Base-by-base conservation (phyloP, 2,888 invertebrate genomes). In the Ferdinandea cuprea region DNA sequence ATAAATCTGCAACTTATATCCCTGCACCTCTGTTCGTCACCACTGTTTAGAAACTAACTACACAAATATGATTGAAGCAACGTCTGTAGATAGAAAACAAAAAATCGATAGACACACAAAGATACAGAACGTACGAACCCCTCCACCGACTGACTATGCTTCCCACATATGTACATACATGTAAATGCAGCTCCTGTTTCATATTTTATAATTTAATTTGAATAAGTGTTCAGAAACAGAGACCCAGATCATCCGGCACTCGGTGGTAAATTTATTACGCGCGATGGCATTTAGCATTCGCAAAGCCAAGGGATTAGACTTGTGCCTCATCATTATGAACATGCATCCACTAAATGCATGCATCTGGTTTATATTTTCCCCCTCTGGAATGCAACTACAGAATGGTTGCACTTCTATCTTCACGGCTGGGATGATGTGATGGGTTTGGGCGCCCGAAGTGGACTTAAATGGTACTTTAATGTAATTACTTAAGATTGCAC, bases 191-290 rank as follows among this genome's bases (percentile, higher is more conserved):
- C 63, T 71, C 66, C 58, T 46, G 71, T 78, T 78, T 72, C 78
- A 78, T 72, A 83, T 63, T 78, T 83, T 73, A 83, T 78, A 78
- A 83, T 78, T 83, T 78, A 72, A 83, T 83, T 83, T 72, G 58
- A 83, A 78, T 78, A 68, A 83, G 73, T 68, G 77, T 61, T 56
- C 48, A 13, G 42, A 40, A 48, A 69, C 35, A 21, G 11, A 3
- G 46, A 46, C 40, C 25, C 42, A 28, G 83, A 63, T 83, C 54
- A 56, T 63, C 78, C 61, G 42, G 9, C 30, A n/a, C n/a, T n/a
- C n/a, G n/a, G n/a, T 28, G 25, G 40, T 58, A 73, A 37, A 66
- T 69, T 76, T 59, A 61, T 59, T 68, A 68, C 68, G 61, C 83
- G 61, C 54, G 72, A 44, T 63, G 50, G 72, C 78, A 68, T 78